These are phyloP conservation scores for Scelioninae gen. 2 DNA, from an alignment of 2,888 invertebrate genomes.

Conservation along the genomic window DNA sequence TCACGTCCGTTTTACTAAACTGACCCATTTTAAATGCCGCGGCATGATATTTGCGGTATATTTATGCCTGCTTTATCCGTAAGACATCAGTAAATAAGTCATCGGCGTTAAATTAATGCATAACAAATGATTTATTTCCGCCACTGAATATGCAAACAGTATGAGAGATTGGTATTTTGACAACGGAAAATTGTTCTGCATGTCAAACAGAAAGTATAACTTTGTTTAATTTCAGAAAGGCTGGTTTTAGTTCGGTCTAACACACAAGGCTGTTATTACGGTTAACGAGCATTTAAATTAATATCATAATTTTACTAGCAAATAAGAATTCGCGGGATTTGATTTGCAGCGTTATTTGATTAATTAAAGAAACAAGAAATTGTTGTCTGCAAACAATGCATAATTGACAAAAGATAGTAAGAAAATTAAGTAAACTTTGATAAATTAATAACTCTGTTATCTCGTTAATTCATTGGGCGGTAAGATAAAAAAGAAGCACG, in stretches of 20 bases:
- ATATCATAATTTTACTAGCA: neutral
- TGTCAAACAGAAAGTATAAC: constrained; percentile 2
- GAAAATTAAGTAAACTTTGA: neutral
- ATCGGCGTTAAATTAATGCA: constrained; percentile 11
- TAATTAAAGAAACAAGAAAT: neutral
- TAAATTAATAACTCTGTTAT: neutral
- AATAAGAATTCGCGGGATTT: neutral
- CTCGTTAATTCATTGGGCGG: neutral
- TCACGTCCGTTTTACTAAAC: too few species aligned
- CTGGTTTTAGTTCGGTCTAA: neutral
- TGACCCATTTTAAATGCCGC: neutral
- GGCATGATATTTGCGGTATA: constrained; percentile 1
- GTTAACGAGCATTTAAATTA: too few species aligned
- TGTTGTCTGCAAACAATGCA: neutral
- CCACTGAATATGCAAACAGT: constrained; percentile 10
- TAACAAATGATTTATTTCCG: constrained; percentile 20
- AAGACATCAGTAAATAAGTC: constrained; percentile 11
- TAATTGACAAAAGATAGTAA: neutral
- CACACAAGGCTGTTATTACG: neutral
- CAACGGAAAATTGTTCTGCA: constrained; percentile 3
- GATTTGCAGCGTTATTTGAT: neutral
- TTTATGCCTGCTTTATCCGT: constrained; percentile 7
- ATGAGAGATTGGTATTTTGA: constrained; percentile 3
- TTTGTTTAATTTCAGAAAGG: neutral
- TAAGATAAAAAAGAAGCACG: neutral